Percentiles rank a stretch among this genome's conserved stretches.
Conservation (phyloP, 2,797 vertebrate genomes). For the Macropus fuliginosus region DNA sequence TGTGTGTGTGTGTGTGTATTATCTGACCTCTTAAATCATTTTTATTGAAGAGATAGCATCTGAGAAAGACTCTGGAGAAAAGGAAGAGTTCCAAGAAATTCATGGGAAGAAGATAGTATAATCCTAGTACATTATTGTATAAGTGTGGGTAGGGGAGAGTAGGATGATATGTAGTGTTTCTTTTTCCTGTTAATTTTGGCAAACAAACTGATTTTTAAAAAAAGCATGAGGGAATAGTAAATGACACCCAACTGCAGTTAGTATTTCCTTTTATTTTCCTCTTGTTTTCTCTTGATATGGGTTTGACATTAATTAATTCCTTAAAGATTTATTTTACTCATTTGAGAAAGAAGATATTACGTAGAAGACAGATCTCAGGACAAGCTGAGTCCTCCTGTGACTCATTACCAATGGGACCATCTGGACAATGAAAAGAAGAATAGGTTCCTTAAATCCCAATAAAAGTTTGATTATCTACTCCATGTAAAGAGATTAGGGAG, state of each 20-base stretch:
- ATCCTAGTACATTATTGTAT: neutral
- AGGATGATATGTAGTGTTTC: too few species aligned
- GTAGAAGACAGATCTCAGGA: slow-evolving; percentile 66
- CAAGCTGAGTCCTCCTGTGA: slow-evolving; percentile 72
- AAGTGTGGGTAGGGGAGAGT: neutral
- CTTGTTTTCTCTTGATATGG: slow-evolving; percentile 48
- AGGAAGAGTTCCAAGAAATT: neutral
- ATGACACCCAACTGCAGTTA: slow-evolving; percentile 40
- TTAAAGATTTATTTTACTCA: slow-evolving; percentile 68
- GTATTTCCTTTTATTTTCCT: slow-evolving; percentile 54
- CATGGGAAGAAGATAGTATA: neutral
- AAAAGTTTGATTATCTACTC: slow-evolving; percentile 70
- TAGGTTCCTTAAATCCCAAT: slow-evolving; percentile 55
- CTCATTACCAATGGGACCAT: slow-evolving; percentile 72
- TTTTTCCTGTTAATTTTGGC: neutral
- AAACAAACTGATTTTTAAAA: neutral
- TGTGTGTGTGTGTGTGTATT: too few species aligned
- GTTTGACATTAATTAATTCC: slow-evolving; percentile 62
- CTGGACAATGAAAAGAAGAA: slow-evolving; percentile 74
- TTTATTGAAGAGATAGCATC: neutral
- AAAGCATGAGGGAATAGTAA: slow-evolving; percentile 14
- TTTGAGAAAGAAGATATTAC: slow-evolving; percentile 57
- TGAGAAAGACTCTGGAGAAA: neutral
- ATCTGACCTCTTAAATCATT: neutral
- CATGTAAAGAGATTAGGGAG: slow-evolving; percentile 62